Evolutionary conservation across 2,888 invertebrate species (phyloP), one percentile per base, ranked within the genome.

Genomic region (Drosophila austrosaltans): DNA sequence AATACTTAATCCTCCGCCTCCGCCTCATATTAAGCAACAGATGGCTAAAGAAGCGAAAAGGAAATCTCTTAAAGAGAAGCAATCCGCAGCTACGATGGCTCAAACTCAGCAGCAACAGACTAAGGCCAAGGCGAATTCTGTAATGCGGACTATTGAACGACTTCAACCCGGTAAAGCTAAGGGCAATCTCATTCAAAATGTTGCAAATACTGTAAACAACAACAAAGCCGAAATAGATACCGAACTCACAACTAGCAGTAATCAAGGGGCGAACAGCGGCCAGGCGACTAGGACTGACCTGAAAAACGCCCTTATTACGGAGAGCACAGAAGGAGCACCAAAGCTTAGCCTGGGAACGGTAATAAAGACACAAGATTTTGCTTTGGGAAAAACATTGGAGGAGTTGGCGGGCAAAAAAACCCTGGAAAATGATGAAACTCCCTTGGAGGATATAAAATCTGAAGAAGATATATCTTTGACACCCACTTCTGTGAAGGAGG

Each of bases 101-200:
- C 89, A 90, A 69, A 81, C 87, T 0, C 94, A 94, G 87, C 22
- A 10, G 12, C 48, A 48, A 25, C 93, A 95, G 76, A 91, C 93
- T 73, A 93, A 95, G 72, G 76, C 72, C 22, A 86, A 86, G 68
- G 72, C 76, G 12, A 96, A 97, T 92, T 48, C 48, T 10, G 93
- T 96, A 71, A 96, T 97, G 91, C 94, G 97, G 75, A 97, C 96
- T 0, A 97, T 97, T 79, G 97, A 97, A 78, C 94, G 97, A 66
- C 92, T 97, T 61, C 97, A 97, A 86, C 97, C 97, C 0, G 97
- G 97, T 0, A 97, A 97, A 92, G 95, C 97, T 87, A 97, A 97
- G 93, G 97, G 97, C 0, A 97, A 97, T 92, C 93, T 97, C 22
- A 93, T 97, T 30, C 95, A 96, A 44, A 96, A 96, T 89, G 93